phyloP scores from a whole-genome alignment of 2,113 vertebrate species.

The Phainopepla nitens region DNA sequence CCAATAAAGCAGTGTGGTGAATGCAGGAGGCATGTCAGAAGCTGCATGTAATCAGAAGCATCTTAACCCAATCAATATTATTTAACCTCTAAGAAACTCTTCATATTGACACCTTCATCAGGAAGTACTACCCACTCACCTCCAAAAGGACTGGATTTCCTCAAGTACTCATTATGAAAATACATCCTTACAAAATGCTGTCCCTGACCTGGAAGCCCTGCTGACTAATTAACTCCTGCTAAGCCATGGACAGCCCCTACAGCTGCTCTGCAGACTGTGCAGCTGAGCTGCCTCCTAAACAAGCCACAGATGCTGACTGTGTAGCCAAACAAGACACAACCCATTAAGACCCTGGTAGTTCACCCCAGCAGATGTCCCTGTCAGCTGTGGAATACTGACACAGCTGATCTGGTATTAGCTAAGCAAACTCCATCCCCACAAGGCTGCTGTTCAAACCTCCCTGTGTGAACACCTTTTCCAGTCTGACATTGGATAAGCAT shows the following conservation, averaged over 20 bases:
- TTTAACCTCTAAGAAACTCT: background rate
- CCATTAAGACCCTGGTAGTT: background rate
- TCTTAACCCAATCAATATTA: background rate
- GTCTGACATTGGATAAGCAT: background rate
- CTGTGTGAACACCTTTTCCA: background rate
- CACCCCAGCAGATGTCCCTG: background rate
- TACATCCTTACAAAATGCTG: background rate
- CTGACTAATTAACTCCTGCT: background rate
- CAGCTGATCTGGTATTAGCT: background rate
- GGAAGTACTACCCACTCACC: background rate
- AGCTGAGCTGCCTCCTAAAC: background rate
- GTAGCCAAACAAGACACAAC: background rate
- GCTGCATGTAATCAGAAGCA: background rate
- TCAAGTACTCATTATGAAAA: background rate
- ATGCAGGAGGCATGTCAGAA: background rate
- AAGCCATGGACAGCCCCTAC: background rate
- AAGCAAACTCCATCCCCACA: background rate
- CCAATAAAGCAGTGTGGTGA: background rate
- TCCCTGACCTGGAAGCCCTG: background rate
- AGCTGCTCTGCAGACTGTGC: background rate
- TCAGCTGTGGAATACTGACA: background rate
- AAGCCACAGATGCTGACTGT: background rate
- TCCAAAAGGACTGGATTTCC: background rate
- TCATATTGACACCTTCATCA: background rate
- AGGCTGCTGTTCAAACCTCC: background rate